Evolutionary conservation across 2,888 invertebrate species (phyloP), one percentile per base, ranked within the genome.

Genomic region (Luffia ferchaultella): DNA sequence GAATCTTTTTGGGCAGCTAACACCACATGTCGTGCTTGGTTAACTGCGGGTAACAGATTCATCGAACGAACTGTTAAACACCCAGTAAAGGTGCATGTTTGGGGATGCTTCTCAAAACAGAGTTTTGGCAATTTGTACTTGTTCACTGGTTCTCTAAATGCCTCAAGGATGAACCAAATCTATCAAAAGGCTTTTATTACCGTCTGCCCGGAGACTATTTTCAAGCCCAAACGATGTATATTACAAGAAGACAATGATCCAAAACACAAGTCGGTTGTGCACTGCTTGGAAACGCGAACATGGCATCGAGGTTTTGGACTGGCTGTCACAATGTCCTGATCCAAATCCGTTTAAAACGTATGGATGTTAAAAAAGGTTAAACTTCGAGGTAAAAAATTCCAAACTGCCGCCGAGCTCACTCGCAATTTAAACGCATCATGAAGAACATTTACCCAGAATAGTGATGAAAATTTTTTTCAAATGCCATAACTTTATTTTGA

Each of bases 201-300:
- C 40, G 7, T 40, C 40, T 40, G 40, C 40, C 15, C 7, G 12
- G 12, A 40, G 12, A 15, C 15, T 40, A 40, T 40, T 9, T 15
- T 15, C 7, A 40, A 40, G 12, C 9, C 40, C 7, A 40, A 44
- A 16, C 16, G 20, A n/a, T n/a, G 53, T 54, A 49, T 55, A 50
- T 53, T 59, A 47, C 56, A 55, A 55, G 54, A 57, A 45, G 56
- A 60, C 52, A 58, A 58, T 45, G 51, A 55, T 51, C 56, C 58
- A 30, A 58, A 59, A 54, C 57, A 57, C 55, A 49, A 58, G 57
- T 50, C 52, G 50, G 45, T 49, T 58, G 40, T 60, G 55, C 49
- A 56, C 50, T 50, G 52, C 42, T 47, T 59, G 57, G 55, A 58
- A 57, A 52, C 49, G 20, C 18, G 53, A 58, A 57, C 57, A 57